Percentiles rank a stretch among this genome's conserved stretches.
phyloP scores from a whole-genome alignment of 2,888 invertebrate species.

The Cybosia mesomella region DNA sequence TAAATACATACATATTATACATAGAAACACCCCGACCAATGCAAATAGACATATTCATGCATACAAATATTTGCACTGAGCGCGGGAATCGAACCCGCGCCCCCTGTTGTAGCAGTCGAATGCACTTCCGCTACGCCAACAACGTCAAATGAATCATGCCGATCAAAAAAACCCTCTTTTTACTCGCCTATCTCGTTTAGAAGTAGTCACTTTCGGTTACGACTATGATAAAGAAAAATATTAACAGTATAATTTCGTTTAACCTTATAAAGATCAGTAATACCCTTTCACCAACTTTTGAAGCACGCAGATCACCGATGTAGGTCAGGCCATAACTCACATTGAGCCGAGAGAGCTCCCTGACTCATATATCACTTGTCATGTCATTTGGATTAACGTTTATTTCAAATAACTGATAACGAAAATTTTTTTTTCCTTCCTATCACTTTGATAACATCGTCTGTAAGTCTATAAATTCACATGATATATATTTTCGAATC shows the following conservation, averaged over 20 bases:
- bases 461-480: not conserved
- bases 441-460: not conserved
- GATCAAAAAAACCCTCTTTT: no score
- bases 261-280: not conserved
- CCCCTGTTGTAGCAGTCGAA: no score
- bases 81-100: no score
- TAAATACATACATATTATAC: no score
- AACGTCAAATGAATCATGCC: no score
- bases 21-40: no score
- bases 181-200: no score
- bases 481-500: not conserved
- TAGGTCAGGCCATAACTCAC: not conserved
- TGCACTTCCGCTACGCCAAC: no score
- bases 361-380: slow-evolving; percentile 4
- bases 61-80: no score
- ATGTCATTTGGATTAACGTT: slow-evolving; percentile 4
- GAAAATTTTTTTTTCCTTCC: not conserved
- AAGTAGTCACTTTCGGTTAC: no score
- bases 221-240: no score
- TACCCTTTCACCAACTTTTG: slow-evolving; percentile 1
- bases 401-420: not conserved
- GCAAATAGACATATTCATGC: no score
- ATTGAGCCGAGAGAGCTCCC: not conserved
- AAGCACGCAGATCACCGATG: not conserved
- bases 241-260: not conserved